Conservation (phyloP, 53 echinoderm and acorn worm genomes). For the Henricia sp. region DNA sequence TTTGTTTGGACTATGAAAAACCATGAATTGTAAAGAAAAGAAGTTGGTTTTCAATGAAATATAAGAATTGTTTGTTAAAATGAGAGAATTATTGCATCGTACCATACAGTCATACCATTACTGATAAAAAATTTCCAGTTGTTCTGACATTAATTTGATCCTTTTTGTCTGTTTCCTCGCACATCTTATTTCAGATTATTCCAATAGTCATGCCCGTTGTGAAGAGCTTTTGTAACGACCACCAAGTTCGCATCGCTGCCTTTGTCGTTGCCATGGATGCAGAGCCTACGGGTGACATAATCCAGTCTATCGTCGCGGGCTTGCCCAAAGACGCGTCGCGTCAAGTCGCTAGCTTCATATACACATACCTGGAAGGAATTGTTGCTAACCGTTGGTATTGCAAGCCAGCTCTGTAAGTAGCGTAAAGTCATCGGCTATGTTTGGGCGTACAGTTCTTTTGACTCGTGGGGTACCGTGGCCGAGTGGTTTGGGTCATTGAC, state of each 20-base stretch:
- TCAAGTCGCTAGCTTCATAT: slow-evolving; percentile 81
- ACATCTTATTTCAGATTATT: slow-evolving; percentile 42
- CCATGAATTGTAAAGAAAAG: no score
- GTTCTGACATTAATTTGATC: not conserved
- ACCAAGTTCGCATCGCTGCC: slow-evolving; percentile 85
- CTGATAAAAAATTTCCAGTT: not conserved
- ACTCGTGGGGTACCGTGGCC: no score
- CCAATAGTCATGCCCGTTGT: slow-evolving; percentile 63
- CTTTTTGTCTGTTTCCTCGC: not conserved
- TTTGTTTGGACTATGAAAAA: no score
- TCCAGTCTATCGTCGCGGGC: slow-evolving; percentile 58
- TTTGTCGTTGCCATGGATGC: slow-evolving; percentile 82
- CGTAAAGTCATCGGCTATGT: no score
- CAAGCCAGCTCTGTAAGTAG: slow-evolving; percentile 63
- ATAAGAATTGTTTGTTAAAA: no score
- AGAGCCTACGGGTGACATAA: slow-evolving; percentile 38
- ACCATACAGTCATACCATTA: no score
- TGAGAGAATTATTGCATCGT: no score
- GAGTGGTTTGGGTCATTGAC: no score
- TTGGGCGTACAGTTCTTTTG: no score
- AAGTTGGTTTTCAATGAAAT: no score
- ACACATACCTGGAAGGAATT: slow-evolving; percentile 70
- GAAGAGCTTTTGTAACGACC: slow-evolving; percentile 44
- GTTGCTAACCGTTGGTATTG: slow-evolving; percentile 41
- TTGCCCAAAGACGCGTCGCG: slow-evolving; percentile 69